Percentiles rank a stretch among this genome's conserved stretches.
These are phyloP conservation scores for Papilio dardanus DNA, from an alignment of 1,140 invertebrate genomes.

Conservation along the genomic window DNA sequence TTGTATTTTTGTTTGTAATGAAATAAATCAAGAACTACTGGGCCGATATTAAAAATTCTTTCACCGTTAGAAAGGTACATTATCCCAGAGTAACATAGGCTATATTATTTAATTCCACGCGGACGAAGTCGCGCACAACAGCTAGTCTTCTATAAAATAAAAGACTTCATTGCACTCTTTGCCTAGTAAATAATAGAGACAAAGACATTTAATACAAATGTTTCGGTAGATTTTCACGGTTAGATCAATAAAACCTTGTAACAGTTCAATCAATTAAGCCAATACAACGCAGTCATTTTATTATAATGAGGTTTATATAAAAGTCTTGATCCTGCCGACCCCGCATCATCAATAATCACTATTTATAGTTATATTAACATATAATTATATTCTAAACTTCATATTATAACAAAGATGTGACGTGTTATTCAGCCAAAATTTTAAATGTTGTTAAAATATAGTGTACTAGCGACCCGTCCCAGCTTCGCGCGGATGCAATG, in stretches of 20 bases:
- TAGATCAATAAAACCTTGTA: not conserved
- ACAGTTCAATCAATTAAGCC: not conserved
- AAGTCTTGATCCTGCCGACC: slow-evolving; percentile 26
- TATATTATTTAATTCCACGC: too few relatives aligned
- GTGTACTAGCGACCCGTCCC: too few relatives aligned
- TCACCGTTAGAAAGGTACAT: too few relatives aligned
- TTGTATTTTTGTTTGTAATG: too few relatives aligned
- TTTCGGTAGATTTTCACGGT: not conserved
- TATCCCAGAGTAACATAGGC: too few relatives aligned
- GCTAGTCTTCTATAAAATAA: too few relatives aligned
- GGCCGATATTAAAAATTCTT: too few relatives aligned
- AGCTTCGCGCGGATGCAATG: too few relatives aligned
- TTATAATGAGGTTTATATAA: slow-evolving; percentile 30
- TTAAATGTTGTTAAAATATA: not conserved
- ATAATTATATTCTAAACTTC: not conserved
- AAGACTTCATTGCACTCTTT: too few relatives aligned
- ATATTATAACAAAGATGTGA: not conserved
- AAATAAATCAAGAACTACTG: too few relatives aligned
- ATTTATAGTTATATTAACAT: slow-evolving; percentile 21
- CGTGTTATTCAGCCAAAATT: not conserved
- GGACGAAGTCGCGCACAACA: too few relatives aligned
- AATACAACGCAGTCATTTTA: slow-evolving; percentile 11
- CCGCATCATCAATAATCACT: slow-evolving; percentile 25
- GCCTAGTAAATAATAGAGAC: not conserved
- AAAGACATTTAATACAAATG: not conserved